Evolutionary conservation across 2,888 invertebrate genomes (phyloP), one percentile per base, ranked within the genome.

Genomic region (Acleris literana): DNA sequence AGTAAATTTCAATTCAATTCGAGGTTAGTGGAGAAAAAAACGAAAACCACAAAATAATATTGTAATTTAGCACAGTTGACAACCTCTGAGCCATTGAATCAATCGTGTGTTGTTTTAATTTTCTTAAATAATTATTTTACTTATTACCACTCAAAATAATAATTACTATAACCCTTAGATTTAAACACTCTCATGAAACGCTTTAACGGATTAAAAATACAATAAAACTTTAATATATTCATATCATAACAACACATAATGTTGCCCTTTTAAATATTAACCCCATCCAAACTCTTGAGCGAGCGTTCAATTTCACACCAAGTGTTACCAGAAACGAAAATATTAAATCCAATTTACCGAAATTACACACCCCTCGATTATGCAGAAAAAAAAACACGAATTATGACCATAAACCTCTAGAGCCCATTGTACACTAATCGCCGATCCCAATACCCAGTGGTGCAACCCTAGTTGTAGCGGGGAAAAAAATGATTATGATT

Each of bases 311-410:
- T 92, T 92, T 91, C 92, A 90, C 92, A 92, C 88, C 86, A 83
- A 89, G 83, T 86, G 88, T 87, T 87, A 76, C 86, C 78, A 86
- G 86, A 87, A 86, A 88, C 82, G 85, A 85, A 91, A 92, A 92
- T 92, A 92, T 92, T 92, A 90, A 90, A 92, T 92, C 92, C 92
- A 92, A 92, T 92, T 89, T 86, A 86, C 86, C 86, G 80, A 81
- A 76, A 64, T 72, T 68, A 64, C 75, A 77, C 79, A 80, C 87
- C 90, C 90, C 85, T 83, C 87, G 85, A 88, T 88, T 82, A 90
- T 89, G 76, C 80, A 79, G 39, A 39, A 81, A 79, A 87, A 84
- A 88, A 88, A 88, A 86, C 46, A 88, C 82, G 84, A 89, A 89
- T 89, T 88, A 91, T 90, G 86, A 87, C 83, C 86, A 89, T 90